Base-by-base conservation (phyloP, 2,888 invertebrate genomes). In the Nemotelus nigrinus region DNA sequence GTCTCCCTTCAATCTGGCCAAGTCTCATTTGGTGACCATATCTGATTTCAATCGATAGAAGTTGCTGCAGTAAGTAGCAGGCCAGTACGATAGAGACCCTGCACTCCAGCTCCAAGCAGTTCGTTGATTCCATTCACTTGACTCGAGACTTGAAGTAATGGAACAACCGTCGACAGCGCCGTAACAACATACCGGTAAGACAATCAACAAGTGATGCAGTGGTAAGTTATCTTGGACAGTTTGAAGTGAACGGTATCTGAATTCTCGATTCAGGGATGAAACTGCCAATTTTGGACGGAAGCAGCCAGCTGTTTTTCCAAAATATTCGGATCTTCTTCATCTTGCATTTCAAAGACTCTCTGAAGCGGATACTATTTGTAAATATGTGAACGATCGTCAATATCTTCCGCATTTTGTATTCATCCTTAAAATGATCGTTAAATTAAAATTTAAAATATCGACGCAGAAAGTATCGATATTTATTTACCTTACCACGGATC, bases 21-120 rank as follows among this genome's bases (percentile, higher is more conserved):
- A 55, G 75, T 53, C 79, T 79, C 79, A 58, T 79, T 79, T 79
- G 76, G 76, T 74, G 67, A 60, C 63, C 77, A 68, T 78, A 79
- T 77, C 79, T 77, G 79, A 79, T 79, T 77, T 63, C 77, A 48
- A 50, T 58, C 77, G 64, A 77, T 78, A 71, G 68, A 55, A 68
- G 60, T 55, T 41, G 3, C 53, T 53, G 39, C 50, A 63, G 5
- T 3, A 3, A 5, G 48, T 2, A 39, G 48, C 7, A 48, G 25
- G 0, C 64, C 67, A 48, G 39, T 67, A 45, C 55, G 8, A 50
- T n/a, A 68, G 50, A 48, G 50, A 25, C 25, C 10, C 47, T 44
- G 58, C 44, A 57, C n/a, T 47, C 57, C 50, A 44, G 45, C 25
- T 60, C 74, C 50, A 48, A 60, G 39, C 39, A 57, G 39, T 74